Evolutionary conservation across 1,140 invertebrate genomes (phyloP).

Genomic region (Mamestra configurata): DNA sequence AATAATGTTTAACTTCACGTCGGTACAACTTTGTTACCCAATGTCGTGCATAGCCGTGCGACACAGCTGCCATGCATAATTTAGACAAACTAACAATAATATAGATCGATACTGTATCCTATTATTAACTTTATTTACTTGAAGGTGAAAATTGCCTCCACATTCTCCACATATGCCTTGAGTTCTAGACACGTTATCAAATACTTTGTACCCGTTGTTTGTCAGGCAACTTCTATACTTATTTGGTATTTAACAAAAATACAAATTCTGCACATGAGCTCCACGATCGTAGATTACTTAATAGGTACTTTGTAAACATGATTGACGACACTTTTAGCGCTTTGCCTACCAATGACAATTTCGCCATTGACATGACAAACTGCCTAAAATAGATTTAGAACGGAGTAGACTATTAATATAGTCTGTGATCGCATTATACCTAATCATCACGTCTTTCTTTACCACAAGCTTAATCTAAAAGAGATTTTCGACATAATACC

Average conservation of each 20-base stretch:
- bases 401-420: background rate
- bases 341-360: slow-evolving; percentile 7
- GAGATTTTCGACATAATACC: too few species aligned
- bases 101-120: background rate
- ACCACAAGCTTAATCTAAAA: too few species aligned
- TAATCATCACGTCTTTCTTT: too few species aligned
- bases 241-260: too few species aligned
- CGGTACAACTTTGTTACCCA: background rate
- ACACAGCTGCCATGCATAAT: background rate
- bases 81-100: slow-evolving; percentile 1
- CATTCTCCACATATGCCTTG: background rate
- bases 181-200: background rate
- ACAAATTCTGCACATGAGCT: too few species aligned
- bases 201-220: background rate
- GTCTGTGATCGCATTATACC: background rate
- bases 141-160: background rate
- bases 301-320: slow-evolving; percentile 10
- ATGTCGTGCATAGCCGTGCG: background rate
- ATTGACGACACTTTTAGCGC: background rate
- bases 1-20: background rate
- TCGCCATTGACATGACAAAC: slow-evolving; percentile 4
- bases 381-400: slow-evolving; percentile 19
- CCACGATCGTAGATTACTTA: slow-evolving; percentile 7
- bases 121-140: background rate
- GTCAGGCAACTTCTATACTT: too few species aligned